Percentiles rank a stretch among this genome's conserved stretches.
Evolutionary conservation across 2,888 invertebrate genomes (phyloP).

Genomic region (Itoplectis maculator): DNA sequence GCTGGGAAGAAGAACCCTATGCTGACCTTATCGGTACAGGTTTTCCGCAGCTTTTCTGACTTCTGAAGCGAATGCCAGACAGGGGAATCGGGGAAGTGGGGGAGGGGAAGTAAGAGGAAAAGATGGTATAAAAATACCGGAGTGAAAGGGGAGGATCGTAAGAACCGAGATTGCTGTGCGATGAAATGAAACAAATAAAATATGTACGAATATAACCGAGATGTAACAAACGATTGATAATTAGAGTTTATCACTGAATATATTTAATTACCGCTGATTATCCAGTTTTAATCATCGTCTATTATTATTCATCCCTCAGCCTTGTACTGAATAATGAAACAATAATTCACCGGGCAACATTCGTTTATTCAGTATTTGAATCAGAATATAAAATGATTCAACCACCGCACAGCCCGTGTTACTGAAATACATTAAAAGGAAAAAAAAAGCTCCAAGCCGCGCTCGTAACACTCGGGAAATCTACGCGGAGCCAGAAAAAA

Average conservation of each 20-base stretch:
- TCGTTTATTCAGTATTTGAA: background rate
- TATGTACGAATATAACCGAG: background rate
- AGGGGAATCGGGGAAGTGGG: no score
- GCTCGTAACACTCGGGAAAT: background rate
- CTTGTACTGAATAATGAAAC: background rate
- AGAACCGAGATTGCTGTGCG: no score
- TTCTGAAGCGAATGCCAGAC: no score
- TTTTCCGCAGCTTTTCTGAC: no score
- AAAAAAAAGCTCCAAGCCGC: background rate
- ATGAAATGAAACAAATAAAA: no score
- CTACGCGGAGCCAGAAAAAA: background rate
- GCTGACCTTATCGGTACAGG: no score
- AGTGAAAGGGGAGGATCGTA: no score
- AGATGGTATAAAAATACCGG: no score
- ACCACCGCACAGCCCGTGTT: background rate
- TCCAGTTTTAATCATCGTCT: background rate
- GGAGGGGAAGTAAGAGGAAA: no score
- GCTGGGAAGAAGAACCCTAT: no score
- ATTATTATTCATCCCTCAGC: background rate
- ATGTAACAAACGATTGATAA: background rate
- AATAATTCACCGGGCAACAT: background rate
- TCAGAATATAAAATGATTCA: constrained; percentile 1
- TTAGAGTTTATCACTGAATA: background rate
- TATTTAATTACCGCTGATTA: background rate
- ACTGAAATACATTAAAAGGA: background rate